Percentiles rank a stretch among this genome's conserved stretches.
These are phyloP conservation scores for Caenorhabditis sp. DNA, from an alignment of 2,888 invertebrate genomes.

Conservation along the genomic window DNA sequence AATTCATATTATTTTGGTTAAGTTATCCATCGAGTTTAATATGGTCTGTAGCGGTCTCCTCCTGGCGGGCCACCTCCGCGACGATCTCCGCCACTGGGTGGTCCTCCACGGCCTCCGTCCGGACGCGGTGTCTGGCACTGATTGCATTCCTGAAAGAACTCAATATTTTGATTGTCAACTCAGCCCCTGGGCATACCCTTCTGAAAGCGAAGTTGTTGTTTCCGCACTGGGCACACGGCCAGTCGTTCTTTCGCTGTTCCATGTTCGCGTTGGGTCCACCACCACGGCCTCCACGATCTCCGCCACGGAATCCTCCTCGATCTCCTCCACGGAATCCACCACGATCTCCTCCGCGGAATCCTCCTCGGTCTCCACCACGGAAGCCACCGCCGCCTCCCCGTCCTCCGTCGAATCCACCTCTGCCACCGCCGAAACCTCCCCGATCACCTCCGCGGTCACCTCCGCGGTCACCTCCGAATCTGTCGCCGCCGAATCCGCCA, in stretches of 20 bases:
- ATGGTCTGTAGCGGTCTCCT: conserved; percentile 56
- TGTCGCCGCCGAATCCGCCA: conserved; percentile 43
- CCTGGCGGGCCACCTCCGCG: conserved; percentile 47
- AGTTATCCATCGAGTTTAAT: conserved; percentile 9
- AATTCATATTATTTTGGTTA: too few relatives aligned
- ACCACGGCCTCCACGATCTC: conserved; percentile 49
- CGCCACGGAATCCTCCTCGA: conserved; percentile 50
- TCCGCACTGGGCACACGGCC: conserved; percentile 73
- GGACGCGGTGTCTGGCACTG: conserved; percentile 60
- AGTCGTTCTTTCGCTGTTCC: conserved; percentile 73
- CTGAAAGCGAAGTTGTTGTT: conserved; percentile 77
- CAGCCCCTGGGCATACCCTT: conserved; percentile 46
- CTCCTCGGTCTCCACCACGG: conserved; percentile 44
- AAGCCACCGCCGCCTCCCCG: conserved; percentile 40
- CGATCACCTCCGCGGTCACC: conserved; percentile 45
- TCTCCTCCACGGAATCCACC: conserved; percentile 53
- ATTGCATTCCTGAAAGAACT: conserved; percentile 65
- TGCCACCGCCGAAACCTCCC: conserved; percentile 22
- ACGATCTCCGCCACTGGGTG: conserved; percentile 32
- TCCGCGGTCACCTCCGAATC: conserved; percentile 50
- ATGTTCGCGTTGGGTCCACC: conserved; percentile 65
- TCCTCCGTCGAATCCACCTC: conserved; percentile 57
- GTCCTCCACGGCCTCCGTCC: conserved; percentile 52
- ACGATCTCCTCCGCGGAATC: conserved; percentile 55
- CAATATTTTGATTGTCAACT: too few relatives aligned